A percentile compares a stretch with the other conserved stretches of the same genome.
phyloP scores from a whole-genome alignment of 2,113 vertebrate species.

The Scomber colias region DNA sequence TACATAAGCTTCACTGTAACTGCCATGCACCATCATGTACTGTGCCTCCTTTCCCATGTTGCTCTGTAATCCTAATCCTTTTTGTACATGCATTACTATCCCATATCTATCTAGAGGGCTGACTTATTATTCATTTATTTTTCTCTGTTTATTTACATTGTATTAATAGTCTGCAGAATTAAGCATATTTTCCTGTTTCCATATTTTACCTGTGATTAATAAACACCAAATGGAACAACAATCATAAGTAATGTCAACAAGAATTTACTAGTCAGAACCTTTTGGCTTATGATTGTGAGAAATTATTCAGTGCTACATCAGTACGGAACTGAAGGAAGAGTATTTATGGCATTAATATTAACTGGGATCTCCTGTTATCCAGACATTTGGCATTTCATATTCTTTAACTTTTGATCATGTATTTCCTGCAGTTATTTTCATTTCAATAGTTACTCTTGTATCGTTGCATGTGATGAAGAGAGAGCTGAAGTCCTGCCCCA shows the following conservation, averaged over 20 bases:
- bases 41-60: constrained; percentile 29
- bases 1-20: constrained; percentile 14
- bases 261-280: constrained; percentile 1
- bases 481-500: constrained; percentile 50
- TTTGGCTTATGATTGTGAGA: constrained; percentile 25
- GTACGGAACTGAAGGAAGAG: background rate
- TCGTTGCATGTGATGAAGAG: constrained; percentile 61
- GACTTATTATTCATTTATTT: background rate
- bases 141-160: constrained; percentile 1
- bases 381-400: background rate
- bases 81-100: constrained; percentile 22
- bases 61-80: constrained; percentile 46
- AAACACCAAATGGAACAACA: background rate
- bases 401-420: constrained; percentile 1
- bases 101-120: constrained; percentile 17
- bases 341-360: background rate
- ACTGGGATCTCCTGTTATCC: constrained; percentile 6
- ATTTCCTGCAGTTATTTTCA: constrained; percentile 26
- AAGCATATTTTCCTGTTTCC: background rate
- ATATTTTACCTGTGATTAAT: background rate
- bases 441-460: constrained; percentile 11
- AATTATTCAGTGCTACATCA: constrained; percentile 7
- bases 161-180: background rate
- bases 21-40: constrained; percentile 25
- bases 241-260: constrained; percentile 27